Evolutionary conservation across 2,113 vertebrate genomes (phyloP), one percentile per base, ranked within the genome.

Genomic region (Mobula hypostoma): DNA sequence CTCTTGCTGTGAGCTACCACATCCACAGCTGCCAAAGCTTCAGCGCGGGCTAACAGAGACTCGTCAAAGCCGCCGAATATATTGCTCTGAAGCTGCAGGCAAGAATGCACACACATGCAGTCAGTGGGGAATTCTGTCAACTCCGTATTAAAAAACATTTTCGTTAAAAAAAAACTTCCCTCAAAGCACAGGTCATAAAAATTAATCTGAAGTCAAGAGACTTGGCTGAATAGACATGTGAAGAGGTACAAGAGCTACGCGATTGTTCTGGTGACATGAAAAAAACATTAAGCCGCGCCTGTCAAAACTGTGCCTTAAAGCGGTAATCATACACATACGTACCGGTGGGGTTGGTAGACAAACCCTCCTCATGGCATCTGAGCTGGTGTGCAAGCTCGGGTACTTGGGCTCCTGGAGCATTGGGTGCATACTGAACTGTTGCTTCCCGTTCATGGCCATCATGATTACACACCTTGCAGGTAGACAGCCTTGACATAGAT

Each of bases 51-150:
- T 98, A 99, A 97, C 97, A 99, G 98, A 96, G 97, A 98, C 97
- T 99, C 98, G 97, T 99, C 98, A 96, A 99, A 98, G 97, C 98
- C 98, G 95, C 98, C 98, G 95, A 99, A 99, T 98, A 99, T 98
- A 98, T 98, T 98, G 97, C 97, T 98, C 98, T 99, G 98, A 96
- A 99, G 98, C 98, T 98, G 98, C 96, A 97, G 97, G 98, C 96
- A 94, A 97, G 97, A 98, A 97, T 95, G 97, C 96, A 97, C 97
- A 97, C 96, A 72, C 68, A 97, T 95, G 97, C 96, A 96, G 98
- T 98, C 98, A 98, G 97, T 96, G 96, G 98, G 98, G 97, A 97
- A 98, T 97, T 97, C 96, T 97, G 97, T 97, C 97, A 98, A 97
- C 97, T 97, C 97, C 97, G 97, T 97, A 97, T 98, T 98, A 97